phyloP scores from a whole-genome alignment of 2,113 vertebrate genomes.

The Mus pahari region DNA sequence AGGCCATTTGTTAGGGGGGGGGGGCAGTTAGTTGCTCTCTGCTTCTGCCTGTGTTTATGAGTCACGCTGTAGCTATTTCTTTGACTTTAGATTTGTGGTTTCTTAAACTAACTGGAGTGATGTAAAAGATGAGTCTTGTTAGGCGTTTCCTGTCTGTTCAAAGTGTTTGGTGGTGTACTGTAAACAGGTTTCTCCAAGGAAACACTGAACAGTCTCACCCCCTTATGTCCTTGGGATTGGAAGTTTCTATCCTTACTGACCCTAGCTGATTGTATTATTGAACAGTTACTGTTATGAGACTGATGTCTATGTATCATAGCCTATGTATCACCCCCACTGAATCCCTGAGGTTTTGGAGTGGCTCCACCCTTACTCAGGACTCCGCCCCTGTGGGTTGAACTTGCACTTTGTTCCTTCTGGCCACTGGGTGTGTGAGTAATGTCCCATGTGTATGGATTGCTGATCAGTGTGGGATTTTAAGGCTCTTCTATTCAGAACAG shows the following conservation, averaged over 20 bases:
- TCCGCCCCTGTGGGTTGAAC: not conserved
- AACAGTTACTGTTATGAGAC: not conserved
- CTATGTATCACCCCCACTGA: not conserved
- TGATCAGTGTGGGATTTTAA: conserved; percentile 63
- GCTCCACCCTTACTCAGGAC: conserved; percentile 75
- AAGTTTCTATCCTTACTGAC: not conserved
- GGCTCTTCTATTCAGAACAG: conserved; percentile 45
- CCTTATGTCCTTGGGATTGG: conserved; percentile 30
- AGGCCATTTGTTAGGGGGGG: conserved; percentile 2
- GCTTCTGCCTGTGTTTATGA: conserved; percentile 57
- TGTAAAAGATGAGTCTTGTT: conserved; percentile 70
- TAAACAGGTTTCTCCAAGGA: conserved; percentile 69
- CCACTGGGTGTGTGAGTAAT: not conserved
- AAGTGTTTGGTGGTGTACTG: conserved; percentile 50
- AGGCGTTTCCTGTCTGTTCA: conserved; percentile 52
- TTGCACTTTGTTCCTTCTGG: conserved; percentile 56
- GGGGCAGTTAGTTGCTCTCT: not conserved
- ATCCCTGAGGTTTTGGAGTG: conserved; percentile 55
- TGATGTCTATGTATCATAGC: too few relatives aligned
- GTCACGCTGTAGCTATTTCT: conserved; percentile 68
- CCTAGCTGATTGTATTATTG: conserved; percentile 29
- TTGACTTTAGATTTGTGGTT: conserved; percentile 73
- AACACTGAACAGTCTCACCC: not conserved
- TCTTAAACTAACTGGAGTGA: conserved; percentile 66
- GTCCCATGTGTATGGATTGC: not conserved